Base-by-base conservation (phyloP, 2,888 invertebrate species). In the Pachymerium ferrugineum region DNA sequence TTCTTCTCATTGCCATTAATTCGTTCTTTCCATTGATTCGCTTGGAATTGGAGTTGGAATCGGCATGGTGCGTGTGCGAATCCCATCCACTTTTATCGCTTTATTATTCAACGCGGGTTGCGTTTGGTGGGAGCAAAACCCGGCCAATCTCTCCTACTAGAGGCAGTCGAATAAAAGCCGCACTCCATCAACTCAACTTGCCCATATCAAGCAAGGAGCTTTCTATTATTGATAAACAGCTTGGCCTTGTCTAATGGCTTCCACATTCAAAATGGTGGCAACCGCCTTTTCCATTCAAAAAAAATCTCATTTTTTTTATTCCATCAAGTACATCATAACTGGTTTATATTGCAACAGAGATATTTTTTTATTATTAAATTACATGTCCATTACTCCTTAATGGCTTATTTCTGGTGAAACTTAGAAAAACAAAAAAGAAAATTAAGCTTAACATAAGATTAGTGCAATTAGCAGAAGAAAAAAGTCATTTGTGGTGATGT, bases 41-140 rank as follows among this genome's bases (percentile, higher is more conserved):
- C 14, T 47, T 47, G 47, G 47, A 47, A 47, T 47, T 47, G 47
- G 47, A 47, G 16, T 47, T 47, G 47, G 47, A 47, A 47, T 47
- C 47, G 47, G 47, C 47, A 47, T 47, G 47, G 19, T 16, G 47
- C 47, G 47, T 47, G 47, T 16, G 47, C 47, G 47, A 47, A 47
- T 47, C 47, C 47, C 47, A 47, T 47, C 47, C 47, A 47, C 47
- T 47, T 47, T 47, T 47, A 47, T 47, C 47, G 47, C 47, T 47
- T 47, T 47, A 47, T 47, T 47, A 47, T 47, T 47, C 47, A 47
- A 47, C 47, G 47, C 47, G 47, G 47, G 47, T 47, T 47, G 47
- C 47, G n/a, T 47, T 47, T 47, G 47, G 47, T 47, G 47, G 47
- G 47, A 47, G 47, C 47, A 47, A 47, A 47, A 47, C 47, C 47